phyloP scores from a whole-genome alignment of 2,888 invertebrate species.

The Abrostola tripartita region DNA sequence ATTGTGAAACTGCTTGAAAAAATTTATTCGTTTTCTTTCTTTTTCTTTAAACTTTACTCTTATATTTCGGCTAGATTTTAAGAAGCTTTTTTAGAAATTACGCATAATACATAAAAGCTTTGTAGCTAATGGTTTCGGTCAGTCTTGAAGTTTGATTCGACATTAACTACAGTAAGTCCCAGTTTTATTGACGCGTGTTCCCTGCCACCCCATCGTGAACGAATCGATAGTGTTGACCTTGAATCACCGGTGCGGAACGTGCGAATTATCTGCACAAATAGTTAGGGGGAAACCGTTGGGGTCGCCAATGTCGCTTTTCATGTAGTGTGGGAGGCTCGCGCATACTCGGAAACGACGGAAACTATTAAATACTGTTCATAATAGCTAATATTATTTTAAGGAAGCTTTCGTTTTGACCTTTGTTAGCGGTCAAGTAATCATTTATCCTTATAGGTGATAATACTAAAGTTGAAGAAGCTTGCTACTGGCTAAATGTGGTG shows the following conservation, averaged over 20 bases:
- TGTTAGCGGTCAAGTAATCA: too few species aligned
- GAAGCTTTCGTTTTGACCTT: not conserved
- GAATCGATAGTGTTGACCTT: conserved; percentile 81
- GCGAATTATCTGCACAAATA: conserved; percentile 72
- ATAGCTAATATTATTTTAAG: not conserved
- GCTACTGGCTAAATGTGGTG: too few species aligned
- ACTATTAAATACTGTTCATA: not conserved
- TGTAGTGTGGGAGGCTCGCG: conserved; percentile 27
- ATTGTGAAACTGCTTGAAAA: too few species aligned
- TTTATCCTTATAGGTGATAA: too few species aligned
- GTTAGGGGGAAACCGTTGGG: conserved; percentile 53
- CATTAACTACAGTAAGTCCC: not conserved
- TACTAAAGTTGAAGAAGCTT: too few species aligned
- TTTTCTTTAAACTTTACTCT: too few species aligned
- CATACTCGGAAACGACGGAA: conserved; percentile 14
- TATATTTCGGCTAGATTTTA: too few species aligned
- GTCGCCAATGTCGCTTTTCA: conserved; percentile 41
- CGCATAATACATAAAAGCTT: too few species aligned
- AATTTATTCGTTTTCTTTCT: too few species aligned
- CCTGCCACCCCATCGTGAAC: conserved; percentile 62
- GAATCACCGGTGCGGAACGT: conserved; percentile 74
- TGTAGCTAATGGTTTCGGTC: not conserved
- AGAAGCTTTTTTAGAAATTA: too few species aligned
- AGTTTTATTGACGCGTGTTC: conserved; percentile 28
- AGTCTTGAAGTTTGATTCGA: not conserved